These are phyloP conservation scores for Barnardius zonarius DNA, from an alignment of 2,113 vertebrate genomes.

Conservation along the genomic window DNA sequence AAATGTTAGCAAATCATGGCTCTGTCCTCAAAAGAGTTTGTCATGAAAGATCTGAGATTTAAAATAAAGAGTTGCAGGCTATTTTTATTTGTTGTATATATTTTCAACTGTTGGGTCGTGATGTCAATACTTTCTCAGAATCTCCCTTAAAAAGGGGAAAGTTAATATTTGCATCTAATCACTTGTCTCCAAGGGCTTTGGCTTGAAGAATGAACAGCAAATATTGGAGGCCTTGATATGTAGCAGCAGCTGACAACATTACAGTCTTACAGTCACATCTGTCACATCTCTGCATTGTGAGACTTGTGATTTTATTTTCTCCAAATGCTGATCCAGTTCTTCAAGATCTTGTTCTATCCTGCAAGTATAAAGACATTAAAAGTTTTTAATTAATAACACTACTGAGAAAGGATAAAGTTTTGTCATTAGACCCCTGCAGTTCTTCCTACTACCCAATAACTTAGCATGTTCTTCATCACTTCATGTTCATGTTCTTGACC, in stretches of 20 bases:
- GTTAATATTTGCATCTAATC: neutral
- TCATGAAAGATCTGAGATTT: neutral
- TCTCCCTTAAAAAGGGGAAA: neutral
- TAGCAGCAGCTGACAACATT: constrained; percentile 25
- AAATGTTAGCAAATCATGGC: neutral
- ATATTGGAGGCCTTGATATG: neutral
- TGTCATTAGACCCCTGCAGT: neutral
- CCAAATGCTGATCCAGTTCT: constrained; percentile 32
- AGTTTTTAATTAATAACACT: neutral
- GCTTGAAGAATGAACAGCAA: constrained; percentile 30
- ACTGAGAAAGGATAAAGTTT: neutral
- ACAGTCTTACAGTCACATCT: constrained; percentile 18
- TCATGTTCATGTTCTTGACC: too few relatives aligned
- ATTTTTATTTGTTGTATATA: neutral
- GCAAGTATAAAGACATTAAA: constrained; percentile 1
- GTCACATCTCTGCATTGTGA: constrained; percentile 32
- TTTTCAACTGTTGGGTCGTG: neutral
- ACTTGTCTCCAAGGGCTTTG: neutral
- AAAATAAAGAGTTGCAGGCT: neutral
- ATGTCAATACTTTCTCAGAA: constrained; percentile 5
- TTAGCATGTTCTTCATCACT: neutral
- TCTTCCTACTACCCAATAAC: neutral
- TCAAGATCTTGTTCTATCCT: constrained; percentile 32
- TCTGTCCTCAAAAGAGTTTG: neutral
- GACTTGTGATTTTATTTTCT: constrained; percentile 25